Conservation (phyloP, 2,113 vertebrate genomes). For the Carassius auratus region DNA sequence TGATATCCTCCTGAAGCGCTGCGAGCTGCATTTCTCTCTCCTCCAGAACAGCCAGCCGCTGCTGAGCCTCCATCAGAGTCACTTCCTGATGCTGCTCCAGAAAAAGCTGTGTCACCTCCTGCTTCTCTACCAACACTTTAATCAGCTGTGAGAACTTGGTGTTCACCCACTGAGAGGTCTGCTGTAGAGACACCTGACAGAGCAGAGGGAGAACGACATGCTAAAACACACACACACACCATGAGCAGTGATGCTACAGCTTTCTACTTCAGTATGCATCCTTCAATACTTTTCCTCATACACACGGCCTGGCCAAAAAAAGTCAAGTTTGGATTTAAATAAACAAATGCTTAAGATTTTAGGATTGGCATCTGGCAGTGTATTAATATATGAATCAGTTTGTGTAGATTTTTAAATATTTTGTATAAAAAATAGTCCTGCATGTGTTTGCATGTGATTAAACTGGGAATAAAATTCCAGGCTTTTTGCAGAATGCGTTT, state of each 20-base stretch:
- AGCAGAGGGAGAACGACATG: not conserved
- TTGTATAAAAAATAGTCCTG: not conserved
- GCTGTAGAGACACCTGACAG: constrained; percentile 78
- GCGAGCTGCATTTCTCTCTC: constrained; percentile 65
- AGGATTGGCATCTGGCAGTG: too few species aligned
- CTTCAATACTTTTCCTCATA: not conserved
- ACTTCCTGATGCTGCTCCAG: constrained; percentile 69
- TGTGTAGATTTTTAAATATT: not conserved
- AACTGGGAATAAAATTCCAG: too few species aligned
- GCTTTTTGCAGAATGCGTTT: too few species aligned
- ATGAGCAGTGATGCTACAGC: too few species aligned
- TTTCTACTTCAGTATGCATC: not conserved
- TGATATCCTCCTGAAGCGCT: constrained; percentile 66
- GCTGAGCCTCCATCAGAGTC: constrained; percentile 52
- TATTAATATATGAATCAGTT: not conserved
- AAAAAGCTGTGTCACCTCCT: constrained; percentile 60
- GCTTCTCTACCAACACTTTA: constrained; percentile 74
- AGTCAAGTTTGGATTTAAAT: too few species aligned
- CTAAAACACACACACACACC: too few species aligned
- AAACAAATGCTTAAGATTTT: too few species aligned
- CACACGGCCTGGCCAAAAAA: too few species aligned
- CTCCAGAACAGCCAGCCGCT: constrained; percentile 63
- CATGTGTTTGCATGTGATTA: too few species aligned
- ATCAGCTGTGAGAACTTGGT: constrained; percentile 78
- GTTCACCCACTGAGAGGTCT: constrained; percentile 68